Conservation (phyloP, 2,797 vertebrate species). For the Oreochromis grahami region DNA sequence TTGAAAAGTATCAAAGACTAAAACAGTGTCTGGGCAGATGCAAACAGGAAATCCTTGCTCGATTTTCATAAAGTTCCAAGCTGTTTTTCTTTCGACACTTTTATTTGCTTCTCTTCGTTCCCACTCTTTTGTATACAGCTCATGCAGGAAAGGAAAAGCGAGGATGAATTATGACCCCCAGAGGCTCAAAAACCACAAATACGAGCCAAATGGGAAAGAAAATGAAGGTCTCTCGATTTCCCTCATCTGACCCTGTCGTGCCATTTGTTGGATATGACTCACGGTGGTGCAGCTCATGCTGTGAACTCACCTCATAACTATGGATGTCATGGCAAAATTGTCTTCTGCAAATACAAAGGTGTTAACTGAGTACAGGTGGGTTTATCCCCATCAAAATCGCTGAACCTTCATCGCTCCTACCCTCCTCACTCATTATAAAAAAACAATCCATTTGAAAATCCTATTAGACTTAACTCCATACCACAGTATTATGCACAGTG, state of each 20-base stretch:
- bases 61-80: background rate
- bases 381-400: background rate
- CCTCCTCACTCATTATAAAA: background rate
- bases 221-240: background rate
- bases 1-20: conserved; percentile 61
- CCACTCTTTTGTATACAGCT: background rate
- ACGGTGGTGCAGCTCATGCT: background rate
- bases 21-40: conserved; percentile 27
- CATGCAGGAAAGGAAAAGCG: background rate
- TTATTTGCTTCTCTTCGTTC: background rate
- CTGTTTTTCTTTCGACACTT: conserved; percentile 1
- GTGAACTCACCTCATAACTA: background rate
- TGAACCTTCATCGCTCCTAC: background rate
- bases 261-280: background rate
- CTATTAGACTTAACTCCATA: background rate
- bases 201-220: conserved; percentile 16
- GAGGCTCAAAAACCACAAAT: background rate
- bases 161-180: conserved; percentile 20
- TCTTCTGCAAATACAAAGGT: conserved; percentile 2
- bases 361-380: background rate
- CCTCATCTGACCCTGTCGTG: background rate
- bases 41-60: background rate
- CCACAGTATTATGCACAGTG: background rate
- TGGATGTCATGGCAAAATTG: background rate
- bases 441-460: background rate